Evolutionary conservation across 2,888 invertebrate species (phyloP), one percentile per base, ranked within the genome.

Genomic region (Heteromurus nitidus): DNA sequence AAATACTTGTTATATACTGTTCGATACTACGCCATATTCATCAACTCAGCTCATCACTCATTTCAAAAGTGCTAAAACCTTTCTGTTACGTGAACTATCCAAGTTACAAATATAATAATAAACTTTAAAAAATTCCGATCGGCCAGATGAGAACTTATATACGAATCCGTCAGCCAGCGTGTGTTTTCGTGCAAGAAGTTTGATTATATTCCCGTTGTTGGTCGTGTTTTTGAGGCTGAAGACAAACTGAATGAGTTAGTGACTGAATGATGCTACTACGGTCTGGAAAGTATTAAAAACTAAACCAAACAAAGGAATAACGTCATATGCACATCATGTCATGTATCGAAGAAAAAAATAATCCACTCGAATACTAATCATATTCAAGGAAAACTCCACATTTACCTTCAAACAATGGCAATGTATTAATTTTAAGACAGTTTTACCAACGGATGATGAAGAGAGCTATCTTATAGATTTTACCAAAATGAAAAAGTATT

Each of bases 401-500:
- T 55, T 55, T 28, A 60, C 60, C 58, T 76, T 58, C 44, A 26
- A 36, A 72, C 18, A 60, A 64, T 70, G 65, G 64, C 65, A 73
- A 64, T 53, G 74, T 64, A 74, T 74, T 64, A 64, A 64, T 73
- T 74, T 72, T 72, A 69, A 72, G 70, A 60, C 70, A 50, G 50
- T 73, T 64, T 62, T 73, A 73, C 73, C 62, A 50, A 73, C 62
- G 50, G 73, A 58, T 62, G 72, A 72, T 36, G 18, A 73, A 50
- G 73, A n/a, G n/a, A 73, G 73, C 73, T 73, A 64, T 73, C 73
- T 64, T 64, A 26, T 64, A 68, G 42, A 68, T 76, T 76, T 76
- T 76, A 76, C 74, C 74, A 68, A 60, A 76, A 42, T 24, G 55
- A 58, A 44, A 72, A 75, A 60, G 28, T 53, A 68, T 60, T 76